A percentile compares a stretch with the other conserved stretches of the same genome.
Evolutionary conservation across 64 coral and sea anemone species (phyloP).

Genomic region (Catalaphyllia jardinei): DNA sequence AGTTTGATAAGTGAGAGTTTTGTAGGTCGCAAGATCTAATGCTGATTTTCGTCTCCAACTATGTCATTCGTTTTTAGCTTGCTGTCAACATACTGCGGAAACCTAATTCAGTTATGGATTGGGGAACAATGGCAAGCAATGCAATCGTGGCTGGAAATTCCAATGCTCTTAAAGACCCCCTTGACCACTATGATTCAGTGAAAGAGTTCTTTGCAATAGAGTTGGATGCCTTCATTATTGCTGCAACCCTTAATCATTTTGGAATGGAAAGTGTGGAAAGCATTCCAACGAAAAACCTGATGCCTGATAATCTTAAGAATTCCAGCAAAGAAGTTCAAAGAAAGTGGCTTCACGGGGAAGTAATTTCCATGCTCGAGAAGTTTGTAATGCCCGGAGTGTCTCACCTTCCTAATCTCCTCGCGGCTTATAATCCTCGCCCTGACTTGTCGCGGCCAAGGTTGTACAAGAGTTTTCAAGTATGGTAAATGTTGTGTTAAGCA

Average conservation of each 20-base stretch:
- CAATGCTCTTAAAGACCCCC: too few relatives aligned
- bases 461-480: constrained; percentile 20
- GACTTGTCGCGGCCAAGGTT: too few relatives aligned
- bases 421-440: too few relatives aligned
- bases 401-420: too few relatives aligned
- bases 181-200: too few relatives aligned
- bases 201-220: constrained; percentile 64
- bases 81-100: neutral
- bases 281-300: too few relatives aligned
- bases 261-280: constrained; percentile 8
- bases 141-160: neutral
- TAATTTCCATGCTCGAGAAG: neutral
- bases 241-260: constrained; percentile 48
- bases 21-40: too few relatives aligned
- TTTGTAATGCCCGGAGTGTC: too few relatives aligned
- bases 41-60: too few relatives aligned
- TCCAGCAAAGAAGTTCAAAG: neutral
- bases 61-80: too few relatives aligned
- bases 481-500: constrained; percentile 47
- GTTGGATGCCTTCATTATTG: constrained; percentile 51
- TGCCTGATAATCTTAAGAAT: neutral
- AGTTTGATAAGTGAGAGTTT: too few relatives aligned
- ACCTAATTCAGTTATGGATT: neutral
- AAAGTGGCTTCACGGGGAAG: neutral
- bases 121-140: neutral